These are phyloP conservation scores for Selenia dentaria DNA, from an alignment of 2,888 invertebrate genomes.

Conservation along the genomic window DNA sequence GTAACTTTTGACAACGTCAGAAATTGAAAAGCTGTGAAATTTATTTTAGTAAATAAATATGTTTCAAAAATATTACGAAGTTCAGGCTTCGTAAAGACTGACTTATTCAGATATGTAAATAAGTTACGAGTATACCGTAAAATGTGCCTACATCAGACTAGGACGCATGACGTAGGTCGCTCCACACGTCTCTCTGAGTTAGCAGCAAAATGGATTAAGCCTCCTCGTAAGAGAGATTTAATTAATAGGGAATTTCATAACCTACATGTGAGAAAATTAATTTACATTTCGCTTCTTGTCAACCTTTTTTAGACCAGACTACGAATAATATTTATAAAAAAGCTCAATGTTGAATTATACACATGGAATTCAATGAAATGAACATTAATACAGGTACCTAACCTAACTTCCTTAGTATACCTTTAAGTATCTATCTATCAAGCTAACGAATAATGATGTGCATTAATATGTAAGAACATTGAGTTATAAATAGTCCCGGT, in stretches of 20 bases:
- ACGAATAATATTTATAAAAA: too few relatives aligned
- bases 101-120: slow-evolving; percentile 33
- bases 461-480: slow-evolving; percentile 27
- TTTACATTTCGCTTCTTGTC: slow-evolving; percentile 20
- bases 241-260: slow-evolving; percentile 59
- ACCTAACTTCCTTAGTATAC: too few relatives aligned
- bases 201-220: slow-evolving; percentile 61
- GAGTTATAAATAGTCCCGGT: slow-evolving; percentile 21
- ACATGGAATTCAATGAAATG: too few relatives aligned
- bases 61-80: too few relatives aligned
- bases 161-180: slow-evolving; percentile 51
- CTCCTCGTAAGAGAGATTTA: slow-evolving; percentile 52
- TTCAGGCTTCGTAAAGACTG: too few relatives aligned
- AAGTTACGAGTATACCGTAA: slow-evolving; percentile 44
- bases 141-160: slow-evolving; percentile 53
- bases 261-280: slow-evolving; percentile 41
- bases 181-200: slow-evolving; percentile 52
- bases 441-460: slow-evolving; percentile 28
- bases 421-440: too few relatives aligned
- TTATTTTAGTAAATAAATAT: too few relatives aligned
- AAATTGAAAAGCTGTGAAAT: too few relatives aligned
- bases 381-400: too few relatives aligned
- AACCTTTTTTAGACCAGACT: slow-evolving; percentile 21
- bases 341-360: too few relatives aligned
- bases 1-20: too few relatives aligned